Evolutionary conservation across 2,888 invertebrate species (phyloP).

Genomic region (Polietes domitor): DNA sequence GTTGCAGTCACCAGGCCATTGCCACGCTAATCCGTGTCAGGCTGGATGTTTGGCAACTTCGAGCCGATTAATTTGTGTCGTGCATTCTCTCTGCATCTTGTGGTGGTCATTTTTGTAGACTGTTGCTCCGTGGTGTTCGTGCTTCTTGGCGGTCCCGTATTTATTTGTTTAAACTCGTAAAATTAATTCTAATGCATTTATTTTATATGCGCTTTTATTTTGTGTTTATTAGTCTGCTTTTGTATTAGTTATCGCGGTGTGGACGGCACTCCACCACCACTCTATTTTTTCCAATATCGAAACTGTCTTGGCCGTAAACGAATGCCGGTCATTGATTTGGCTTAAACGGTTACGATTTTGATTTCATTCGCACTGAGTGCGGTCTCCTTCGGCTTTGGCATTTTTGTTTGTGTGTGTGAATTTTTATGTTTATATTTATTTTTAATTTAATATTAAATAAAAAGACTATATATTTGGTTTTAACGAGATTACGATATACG

Average conservation of each 20-base stretch:
- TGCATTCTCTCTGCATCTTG: no score
- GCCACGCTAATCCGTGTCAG: no score
- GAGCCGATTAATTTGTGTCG: conserved; percentile 1
- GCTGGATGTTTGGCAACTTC: neutral
- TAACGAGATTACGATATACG: conserved; percentile 34
- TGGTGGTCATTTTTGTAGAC: neutral
- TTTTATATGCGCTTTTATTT: conserved; percentile 51
- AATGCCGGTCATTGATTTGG: neutral
- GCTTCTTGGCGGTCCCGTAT: conserved; percentile 12
- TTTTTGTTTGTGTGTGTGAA: neutral
- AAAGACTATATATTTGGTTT: neutral
- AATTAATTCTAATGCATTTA: conserved; percentile 57
- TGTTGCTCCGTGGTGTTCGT: neutral
- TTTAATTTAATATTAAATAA: conserved; percentile 34
- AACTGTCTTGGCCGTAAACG: neutral
- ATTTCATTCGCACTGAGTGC: neutral
- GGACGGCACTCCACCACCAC: neutral
- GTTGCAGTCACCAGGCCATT: no score
- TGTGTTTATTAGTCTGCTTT: conserved; percentile 31
- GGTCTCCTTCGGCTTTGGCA: neutral
- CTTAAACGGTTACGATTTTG: neutral
- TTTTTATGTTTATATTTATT: conserved; percentile 10
- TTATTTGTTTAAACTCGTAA: conserved; percentile 45
- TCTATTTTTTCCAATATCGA: neutral
- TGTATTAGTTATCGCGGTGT: neutral